Percentiles rank a stretch among this genome's conserved stretches.
phyloP scores from a whole-genome alignment of 2,113 vertebrate species.

The Oncorhynchus nerka region DNA sequence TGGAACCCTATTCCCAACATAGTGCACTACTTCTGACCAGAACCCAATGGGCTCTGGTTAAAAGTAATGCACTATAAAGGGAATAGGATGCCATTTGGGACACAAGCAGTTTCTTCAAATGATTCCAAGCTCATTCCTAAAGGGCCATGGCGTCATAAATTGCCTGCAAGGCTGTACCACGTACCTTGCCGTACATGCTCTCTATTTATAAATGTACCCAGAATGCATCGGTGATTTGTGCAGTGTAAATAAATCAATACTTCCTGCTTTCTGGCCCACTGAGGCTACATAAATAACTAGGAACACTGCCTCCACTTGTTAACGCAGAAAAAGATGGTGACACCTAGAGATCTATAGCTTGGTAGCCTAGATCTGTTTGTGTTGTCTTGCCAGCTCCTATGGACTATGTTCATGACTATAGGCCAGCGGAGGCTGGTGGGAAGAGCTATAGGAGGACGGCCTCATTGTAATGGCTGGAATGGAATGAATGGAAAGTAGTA shows the following conservation, averaged over 20 bases:
- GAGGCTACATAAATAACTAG: slow-evolving; percentile 54
- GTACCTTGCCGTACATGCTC: slow-evolving; percentile 30
- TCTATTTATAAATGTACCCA: slow-evolving; percentile 10
- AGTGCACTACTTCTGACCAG: too few relatives aligned
- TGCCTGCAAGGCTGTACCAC: slow-evolving; percentile 18
- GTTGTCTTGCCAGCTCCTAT: not conserved
- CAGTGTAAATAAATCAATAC: slow-evolving; percentile 54
- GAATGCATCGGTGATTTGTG: slow-evolving; percentile 34
- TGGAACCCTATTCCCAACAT: too few relatives aligned
- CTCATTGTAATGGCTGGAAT: too few relatives aligned
- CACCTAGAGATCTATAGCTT: slow-evolving; percentile 44
- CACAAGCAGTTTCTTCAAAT: slow-evolving; percentile 22
- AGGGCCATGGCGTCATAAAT: slow-evolving; percentile 40
- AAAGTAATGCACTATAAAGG: slow-evolving; percentile 39
- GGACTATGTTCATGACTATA: slow-evolving; percentile 15
- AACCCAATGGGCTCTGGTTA: not conserved
- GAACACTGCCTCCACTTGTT: slow-evolving; percentile 49
- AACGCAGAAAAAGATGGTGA: slow-evolving; percentile 50
- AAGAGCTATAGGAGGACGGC: too few relatives aligned
- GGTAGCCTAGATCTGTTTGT: not conserved
- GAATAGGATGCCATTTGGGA: slow-evolving; percentile 14
- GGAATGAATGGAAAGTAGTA: too few relatives aligned
- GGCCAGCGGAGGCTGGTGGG: too few relatives aligned
- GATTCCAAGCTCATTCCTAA: slow-evolving; percentile 56
- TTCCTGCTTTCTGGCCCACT: slow-evolving; percentile 27